Evolutionary conservation across 35 echinoderm and acorn worm genomes (phyloP), one percentile per base, ranked within the genome.

Genomic region (Anneissia japonica): DNA sequence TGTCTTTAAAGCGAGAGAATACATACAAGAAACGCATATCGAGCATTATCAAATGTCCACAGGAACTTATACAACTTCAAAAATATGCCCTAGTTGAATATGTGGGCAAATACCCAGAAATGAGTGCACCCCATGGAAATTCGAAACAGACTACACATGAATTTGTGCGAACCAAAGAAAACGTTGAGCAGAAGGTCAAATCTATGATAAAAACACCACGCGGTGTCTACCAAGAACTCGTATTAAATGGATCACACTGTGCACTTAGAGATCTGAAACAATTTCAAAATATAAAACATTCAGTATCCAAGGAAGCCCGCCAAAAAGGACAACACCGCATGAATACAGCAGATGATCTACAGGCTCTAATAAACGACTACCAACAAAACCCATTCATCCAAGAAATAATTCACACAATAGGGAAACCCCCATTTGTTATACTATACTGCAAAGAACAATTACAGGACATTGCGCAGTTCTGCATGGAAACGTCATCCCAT

Each of bases 221-320:
- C 3, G 84, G 75, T 19, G 84, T 86, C 30, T 86, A 86, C 35
- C 21, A 55, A 75, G 56, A 86, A 17, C 74, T 86, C 56, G 23
- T 75, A 12, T 37, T 86, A 16, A 34, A 86, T 86, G 73, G 33
- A 5, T 86, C 84, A 35, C 0, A 32, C 7, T 31, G 72, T 86
- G 84, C 84, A 35, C 84, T 72, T 6, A 74, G 84, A 72, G 84
- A 86, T 39, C 19, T 86, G 10, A 86, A 86, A 31, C 84, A 86
- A n/a, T 55, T 86, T 30, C 84, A 86, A 75, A 86, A 86, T 75
- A 34, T 64, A 12, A 74, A 72, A 75, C 46, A 84, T 33, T 11
- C 30, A 14, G 7, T 6, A 30, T 32, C 31, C 0, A 84, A 84
- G 35, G 30, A 73, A 17, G 30, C 37, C 2, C 28, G 9, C 36